phyloP scores from a whole-genome alignment of 2,113 vertebrate genomes.

The Sclerurus mexicanus region DNA sequence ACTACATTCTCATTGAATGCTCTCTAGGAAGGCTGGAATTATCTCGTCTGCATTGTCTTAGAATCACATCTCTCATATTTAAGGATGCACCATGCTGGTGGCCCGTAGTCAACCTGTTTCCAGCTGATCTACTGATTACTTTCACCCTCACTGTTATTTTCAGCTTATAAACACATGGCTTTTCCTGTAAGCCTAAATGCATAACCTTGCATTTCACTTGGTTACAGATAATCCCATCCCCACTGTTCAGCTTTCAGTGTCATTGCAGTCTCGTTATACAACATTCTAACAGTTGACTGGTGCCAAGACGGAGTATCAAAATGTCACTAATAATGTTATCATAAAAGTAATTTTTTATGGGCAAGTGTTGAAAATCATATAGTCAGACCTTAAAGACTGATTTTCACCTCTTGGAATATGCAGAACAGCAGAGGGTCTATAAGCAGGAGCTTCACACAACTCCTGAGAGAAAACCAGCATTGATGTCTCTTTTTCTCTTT shows the following conservation, averaged over 20 bases:
- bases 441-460: background rate
- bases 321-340: background rate
- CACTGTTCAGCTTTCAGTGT: background rate
- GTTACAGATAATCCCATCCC: background rate
- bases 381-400: background rate
- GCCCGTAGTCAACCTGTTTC: background rate
- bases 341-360: background rate
- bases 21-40: constrained; percentile 1
- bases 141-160: background rate
- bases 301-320: background rate
- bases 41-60: background rate
- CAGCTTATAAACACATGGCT: background rate
- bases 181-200: background rate
- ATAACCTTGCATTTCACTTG: background rate
- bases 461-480: background rate
- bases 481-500: background rate
- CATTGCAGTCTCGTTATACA: background rate
- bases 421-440: background rate
- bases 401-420: background rate
- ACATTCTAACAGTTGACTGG: background rate
- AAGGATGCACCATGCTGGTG: background rate
- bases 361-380: background rate
- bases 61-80: background rate
- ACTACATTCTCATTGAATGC: background rate
- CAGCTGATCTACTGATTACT: constrained; percentile 27